These are phyloP conservation scores for Drosophila serrata DNA, from an alignment of 1,140 invertebrate species.

Conservation along the genomic window DNA sequence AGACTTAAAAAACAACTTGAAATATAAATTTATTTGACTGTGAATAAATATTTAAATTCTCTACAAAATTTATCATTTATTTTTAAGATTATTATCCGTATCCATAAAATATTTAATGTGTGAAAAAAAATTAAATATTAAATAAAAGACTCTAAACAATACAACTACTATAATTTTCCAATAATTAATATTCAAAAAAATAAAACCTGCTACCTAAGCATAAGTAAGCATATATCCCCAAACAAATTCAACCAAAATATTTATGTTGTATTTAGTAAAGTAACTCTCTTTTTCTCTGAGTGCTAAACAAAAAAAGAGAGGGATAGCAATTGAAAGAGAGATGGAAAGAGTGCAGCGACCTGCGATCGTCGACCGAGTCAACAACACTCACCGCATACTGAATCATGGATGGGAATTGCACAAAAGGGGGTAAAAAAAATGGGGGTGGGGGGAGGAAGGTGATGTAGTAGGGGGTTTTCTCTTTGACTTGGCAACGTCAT, in stretches of 20 bases:
- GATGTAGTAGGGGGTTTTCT: conserved; percentile 24
- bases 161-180: neutral
- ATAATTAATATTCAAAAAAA: neutral
- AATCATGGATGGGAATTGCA: conserved; percentile 52
- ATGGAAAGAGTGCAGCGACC: conserved; percentile 70
- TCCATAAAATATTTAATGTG: too few species aligned
- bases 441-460: neutral
- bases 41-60: fast-evolving
- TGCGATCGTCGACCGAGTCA: conserved; percentile 60
- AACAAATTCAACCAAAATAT: too few species aligned
- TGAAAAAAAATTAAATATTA: neutral
- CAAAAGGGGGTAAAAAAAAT: conserved; percentile 13
- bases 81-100: neutral
- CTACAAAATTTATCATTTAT: too few species aligned
- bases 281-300: neutral
- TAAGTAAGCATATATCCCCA: too few species aligned
- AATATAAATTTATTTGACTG: neutral
- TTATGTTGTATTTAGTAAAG: too few species aligned
- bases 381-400: conserved; percentile 61
- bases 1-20: fast-evolving
- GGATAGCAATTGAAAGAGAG: neutral
- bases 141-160: neutral
- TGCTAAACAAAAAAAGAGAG: neutral
- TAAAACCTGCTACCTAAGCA: neutral
- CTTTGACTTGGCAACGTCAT: conserved; percentile 60